Base-by-base conservation (phyloP, 2,797 vertebrate genomes). In the Serranus cabrilla region DNA sequence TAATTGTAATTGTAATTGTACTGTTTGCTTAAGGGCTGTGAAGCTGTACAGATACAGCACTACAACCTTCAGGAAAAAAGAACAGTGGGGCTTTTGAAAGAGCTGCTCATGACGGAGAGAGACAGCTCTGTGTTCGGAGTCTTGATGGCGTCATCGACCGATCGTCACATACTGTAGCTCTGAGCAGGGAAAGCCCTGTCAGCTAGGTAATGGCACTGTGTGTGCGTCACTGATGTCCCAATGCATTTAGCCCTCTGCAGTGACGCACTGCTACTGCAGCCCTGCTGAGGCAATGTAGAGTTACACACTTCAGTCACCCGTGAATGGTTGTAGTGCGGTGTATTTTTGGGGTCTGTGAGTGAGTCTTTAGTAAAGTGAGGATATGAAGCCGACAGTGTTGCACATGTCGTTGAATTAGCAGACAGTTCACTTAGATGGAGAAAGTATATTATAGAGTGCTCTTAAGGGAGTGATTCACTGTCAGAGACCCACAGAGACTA, bases 191-290 rank as follows among this genome's bases (percentile, higher is more conserved):
- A 89, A 87, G 75, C 86, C 91, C 89, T 21, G 72, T 84, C 76
- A 83, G 73, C 66, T 12, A 59, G 59, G 65, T 83, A 79, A 85
- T 55, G 37, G 49, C 42, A 61, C 10, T 23, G 78, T 40, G 34
- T 52, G 81, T 90, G 89, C 90, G 91, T 91, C 90, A 92, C 43
- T 17, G 62, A 54, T 87, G 84, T 81, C 76, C 85, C 60, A 6
- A 11, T 82, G 55, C 65, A 47, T 71, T 64, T 60, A 14, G 68
- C 50, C 72, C 77, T 84, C 75, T 71, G 72, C 77, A 62, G 76
- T 92, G 89, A 92, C 80, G 83, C 84, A 85, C 72, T 58, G 58
- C 47, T 42, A 56, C 81, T 68, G 79, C 51, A 18, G 60, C 31
- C 54, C 43, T 57, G 61, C 55, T 62, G 69, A 37, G 45, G 51